Percentiles rank a stretch among this genome's conserved stretches.
Evolutionary conservation across 2,888 invertebrate genomes (phyloP).

Genomic region (Macaria notata): DNA sequence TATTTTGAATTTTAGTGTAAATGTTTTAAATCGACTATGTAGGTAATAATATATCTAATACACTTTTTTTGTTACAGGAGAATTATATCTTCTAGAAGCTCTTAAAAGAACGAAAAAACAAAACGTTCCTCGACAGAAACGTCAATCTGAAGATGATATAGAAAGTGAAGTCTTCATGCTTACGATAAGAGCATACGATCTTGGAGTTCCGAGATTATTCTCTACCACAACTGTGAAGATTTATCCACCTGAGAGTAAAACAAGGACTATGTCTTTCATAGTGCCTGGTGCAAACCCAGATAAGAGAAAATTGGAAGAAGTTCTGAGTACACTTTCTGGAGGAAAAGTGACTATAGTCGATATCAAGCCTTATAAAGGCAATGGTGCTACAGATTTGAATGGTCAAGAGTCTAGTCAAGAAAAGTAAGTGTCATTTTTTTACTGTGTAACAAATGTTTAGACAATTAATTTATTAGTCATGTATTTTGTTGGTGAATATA

Average conservation of each 20-base stretch:
- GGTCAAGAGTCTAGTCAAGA: conserved; percentile 80
- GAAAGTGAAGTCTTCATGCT: conserved; percentile 84
- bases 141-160: conserved; percentile 68
- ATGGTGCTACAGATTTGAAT: conserved; percentile 78
- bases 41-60: background rate
- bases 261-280: conserved; percentile 90
- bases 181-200: conserved; percentile 90
- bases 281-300: conserved; percentile 90
- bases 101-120: conserved; percentile 70
- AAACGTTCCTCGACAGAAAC: conserved; percentile 69
- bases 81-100: conserved; percentile 84
- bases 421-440: conserved; percentile 66
- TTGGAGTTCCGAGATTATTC: conserved; percentile 90
- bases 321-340: conserved; percentile 89
- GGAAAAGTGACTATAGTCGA: conserved; percentile 89
- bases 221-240: conserved; percentile 88
- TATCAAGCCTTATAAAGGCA: conserved; percentile 85
- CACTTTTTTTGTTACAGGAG: conserved; percentile 66
- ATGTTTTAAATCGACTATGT: no score
- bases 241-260: conserved; percentile 89
- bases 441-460: background rate
- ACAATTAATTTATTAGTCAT: background rate
- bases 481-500: no score
- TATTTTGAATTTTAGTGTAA: no score
- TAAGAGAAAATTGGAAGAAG: conserved; percentile 87